Conservation (phyloP, 30 jellyfish, hydroid and myxozoan genomes). For the Chrysaora quinquecirrha region DNA sequence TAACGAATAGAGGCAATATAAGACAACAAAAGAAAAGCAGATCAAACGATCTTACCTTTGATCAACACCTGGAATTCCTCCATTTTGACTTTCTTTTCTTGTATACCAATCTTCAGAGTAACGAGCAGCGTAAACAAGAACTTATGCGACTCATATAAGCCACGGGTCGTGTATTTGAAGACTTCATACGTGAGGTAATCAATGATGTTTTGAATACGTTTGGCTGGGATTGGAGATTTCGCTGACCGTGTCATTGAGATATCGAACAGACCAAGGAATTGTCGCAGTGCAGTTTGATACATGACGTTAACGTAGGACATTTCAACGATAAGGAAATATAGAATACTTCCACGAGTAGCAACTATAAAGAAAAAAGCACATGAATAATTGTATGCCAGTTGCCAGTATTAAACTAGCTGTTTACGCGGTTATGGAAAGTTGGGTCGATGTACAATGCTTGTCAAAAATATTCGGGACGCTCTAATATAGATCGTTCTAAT, state of each 20-base stretch:
- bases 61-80: constrained; percentile 79
- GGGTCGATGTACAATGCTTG: too few species aligned
- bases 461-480: too few species aligned
- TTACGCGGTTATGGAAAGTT: too few species aligned
- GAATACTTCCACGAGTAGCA: constrained; percentile 94
- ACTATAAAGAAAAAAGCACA: constrained; percentile 59
- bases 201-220: constrained; percentile 75
- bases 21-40: too few species aligned
- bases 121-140: constrained; percentile 81
- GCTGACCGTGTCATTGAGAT: constrained; percentile 68
- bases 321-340: constrained; percentile 84
- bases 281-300: constrained; percentile 89
- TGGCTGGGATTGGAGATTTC: constrained; percentile 81
- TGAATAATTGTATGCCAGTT: too few species aligned
- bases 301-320: constrained; percentile 85
- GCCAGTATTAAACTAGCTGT: too few species aligned
- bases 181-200: constrained; percentile 83
- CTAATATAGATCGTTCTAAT: too few species aligned
- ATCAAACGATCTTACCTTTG: constrained; percentile 64
- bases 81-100: constrained; percentile 59
- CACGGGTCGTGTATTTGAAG: constrained; percentile 78
- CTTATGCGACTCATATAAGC: constrained; percentile 84
- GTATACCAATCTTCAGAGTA: constrained; percentile 80
- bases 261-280: constrained; percentile 81
- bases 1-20: too few species aligned